Base-by-base conservation (phyloP, 2,888 invertebrate species). In the Tinea trinotella region DNA sequence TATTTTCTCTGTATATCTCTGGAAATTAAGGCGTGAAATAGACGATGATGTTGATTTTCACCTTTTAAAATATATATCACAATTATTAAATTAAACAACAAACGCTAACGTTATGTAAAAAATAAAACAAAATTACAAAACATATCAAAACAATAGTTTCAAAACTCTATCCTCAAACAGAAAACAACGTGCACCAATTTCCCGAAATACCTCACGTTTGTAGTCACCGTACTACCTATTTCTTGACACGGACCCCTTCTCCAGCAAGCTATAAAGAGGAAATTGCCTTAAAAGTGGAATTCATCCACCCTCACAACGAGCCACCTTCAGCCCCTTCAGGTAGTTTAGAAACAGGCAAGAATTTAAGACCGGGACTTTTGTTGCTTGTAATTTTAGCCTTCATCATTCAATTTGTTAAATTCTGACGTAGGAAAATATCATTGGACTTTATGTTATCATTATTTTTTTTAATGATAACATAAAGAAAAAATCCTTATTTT, bases 221-320 rank as follows among this genome's bases (percentile, higher is more conserved):
- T 13, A 40, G 40, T 40, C 40, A 40, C 40, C 15, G 40, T 40
- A 13, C n/a, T n/a, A n/a, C 13, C 13, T 13, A 15, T 40, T 61
- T 66, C 72, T 68, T 70, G 67, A 71, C 67, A 64, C 63, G 64
- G 62, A 64, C 44, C 68, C 70, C 66, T 70, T 68, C 68, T 24
- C 65, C 67, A 65, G 71, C 76, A 67, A 65, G 73, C 70, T 76
- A 72, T 83, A 83, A 82, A 80, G 72, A 67, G 74, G 68, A 76
- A 80, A 82, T 79, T 82, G 80, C 79, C 74, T 73, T 74, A 73
- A 77, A 76, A 76, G 75, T 80, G 76, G 77, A 81, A 80, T 84
- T 76, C 80, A 76, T 76, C 71, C 65, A 66, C 66, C 40, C 24
- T 49, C 61, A 52, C 30, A 34, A 17, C 61, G 60, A 61, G 66